These are phyloP conservation scores for Pimephales promelas DNA, from an alignment of 2,113 vertebrate species.

Conservation along the genomic window DNA sequence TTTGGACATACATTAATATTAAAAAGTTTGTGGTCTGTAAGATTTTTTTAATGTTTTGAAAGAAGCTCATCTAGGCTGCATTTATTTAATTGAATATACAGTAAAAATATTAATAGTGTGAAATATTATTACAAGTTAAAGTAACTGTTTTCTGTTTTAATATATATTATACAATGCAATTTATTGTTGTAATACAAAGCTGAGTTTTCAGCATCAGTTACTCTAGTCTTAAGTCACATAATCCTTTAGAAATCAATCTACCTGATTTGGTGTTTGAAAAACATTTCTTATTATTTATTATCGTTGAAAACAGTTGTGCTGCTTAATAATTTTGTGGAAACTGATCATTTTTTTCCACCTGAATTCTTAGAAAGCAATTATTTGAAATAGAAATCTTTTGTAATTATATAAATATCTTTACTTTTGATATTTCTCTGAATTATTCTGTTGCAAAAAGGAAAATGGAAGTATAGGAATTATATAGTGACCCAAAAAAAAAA, in stretches of 20 bases:
- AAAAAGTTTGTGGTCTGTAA: neutral
- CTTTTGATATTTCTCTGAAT: neutral
- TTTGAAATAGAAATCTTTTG: neutral
- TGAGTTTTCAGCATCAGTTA: neutral
- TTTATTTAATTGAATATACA: neutral
- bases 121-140: too few species aligned
- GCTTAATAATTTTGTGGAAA: neutral
- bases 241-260: neutral
- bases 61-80: neutral
- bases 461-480: neutral
- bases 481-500: neutral
- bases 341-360: neutral
- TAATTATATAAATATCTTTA: neutral
- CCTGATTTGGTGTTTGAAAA: neutral
- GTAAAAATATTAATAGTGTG: neutral
- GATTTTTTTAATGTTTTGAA: neutral
- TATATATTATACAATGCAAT: neutral
- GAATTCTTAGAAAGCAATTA: neutral
- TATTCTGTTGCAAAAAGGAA: neutral
- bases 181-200: neutral
- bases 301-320: neutral
- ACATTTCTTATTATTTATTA: neutral
- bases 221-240: neutral
- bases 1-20: neutral
- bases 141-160: too few species aligned